A percentile compares a stretch with the other conserved stretches of the same genome.
Conservation (phyloP, 2,888 invertebrate species). For the Buathra laborator region DNA sequence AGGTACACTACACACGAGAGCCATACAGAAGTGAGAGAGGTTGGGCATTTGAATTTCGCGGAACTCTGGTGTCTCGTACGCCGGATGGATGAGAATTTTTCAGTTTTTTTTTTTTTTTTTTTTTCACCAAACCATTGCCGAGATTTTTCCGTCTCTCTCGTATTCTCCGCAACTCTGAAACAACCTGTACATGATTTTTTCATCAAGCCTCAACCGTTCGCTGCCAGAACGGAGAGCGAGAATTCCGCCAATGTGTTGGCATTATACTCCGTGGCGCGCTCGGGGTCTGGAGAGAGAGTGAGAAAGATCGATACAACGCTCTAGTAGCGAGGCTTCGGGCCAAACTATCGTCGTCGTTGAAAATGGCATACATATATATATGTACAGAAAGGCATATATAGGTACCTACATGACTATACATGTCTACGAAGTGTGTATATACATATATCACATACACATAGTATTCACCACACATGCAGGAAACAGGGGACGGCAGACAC, state of each 20-base stretch:
- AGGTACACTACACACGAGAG: conserved; percentile 65
- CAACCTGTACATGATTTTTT: conserved; percentile 66
- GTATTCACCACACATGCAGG: neutral
- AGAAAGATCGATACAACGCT: conserved; percentile 78
- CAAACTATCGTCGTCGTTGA: conserved; percentile 75
- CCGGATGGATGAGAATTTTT: conserved; percentile 64
- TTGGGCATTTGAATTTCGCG: conserved; percentile 62
- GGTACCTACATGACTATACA: conserved; percentile 23
- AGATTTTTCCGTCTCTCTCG: neutral
- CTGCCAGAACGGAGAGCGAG: conserved; percentile 41
- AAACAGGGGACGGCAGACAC: conserved; percentile 41
- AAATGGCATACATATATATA: conserved; percentile 64
- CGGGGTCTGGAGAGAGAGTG: conserved; percentile 18
- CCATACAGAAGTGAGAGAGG: conserved; percentile 46
- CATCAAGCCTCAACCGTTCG: conserved; percentile 62
- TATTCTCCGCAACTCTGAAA: conserved; percentile 40
- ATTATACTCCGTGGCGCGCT: conserved; percentile 40
- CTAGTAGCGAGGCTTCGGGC: conserved; percentile 76
- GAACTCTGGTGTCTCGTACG: conserved; percentile 63
- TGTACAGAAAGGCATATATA: neutral
- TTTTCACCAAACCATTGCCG: conserved; percentile 50
- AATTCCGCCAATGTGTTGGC: conserved; percentile 48
- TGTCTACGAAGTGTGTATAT: neutral
- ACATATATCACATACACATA: conserved; percentile 37
- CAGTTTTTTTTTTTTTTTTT: conserved; percentile 60